These are phyloP conservation scores for Gambelia wislizenii DNA, from an alignment of 2,797 vertebrate genomes.

Conservation along the genomic window DNA sequence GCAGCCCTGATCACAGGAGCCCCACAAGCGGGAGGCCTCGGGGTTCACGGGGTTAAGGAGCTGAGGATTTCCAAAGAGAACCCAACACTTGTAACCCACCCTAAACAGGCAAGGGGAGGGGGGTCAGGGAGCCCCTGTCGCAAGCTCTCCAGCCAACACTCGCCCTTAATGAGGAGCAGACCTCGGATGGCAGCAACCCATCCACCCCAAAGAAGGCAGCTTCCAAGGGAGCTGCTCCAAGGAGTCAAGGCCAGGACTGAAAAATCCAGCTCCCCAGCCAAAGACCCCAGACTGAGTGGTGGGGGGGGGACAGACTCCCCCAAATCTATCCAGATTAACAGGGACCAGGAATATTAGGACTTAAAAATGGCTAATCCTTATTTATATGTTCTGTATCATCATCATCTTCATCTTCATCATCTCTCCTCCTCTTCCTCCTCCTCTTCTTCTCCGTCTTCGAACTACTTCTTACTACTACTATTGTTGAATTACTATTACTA, in stretches of 20 bases:
- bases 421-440: too few relatives aligned
- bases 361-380: too few relatives aligned
- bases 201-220: background rate
- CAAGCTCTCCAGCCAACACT: slow-evolving; percentile 30
- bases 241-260: too few relatives aligned
- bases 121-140: slow-evolving; percentile 36
- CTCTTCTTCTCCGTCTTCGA: too few relatives aligned
- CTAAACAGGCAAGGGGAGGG: slow-evolving; percentile 23
- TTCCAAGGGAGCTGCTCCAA: background rate
- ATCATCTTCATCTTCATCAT: too few relatives aligned
- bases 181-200: too few relatives aligned
- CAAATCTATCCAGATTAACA: background rate
- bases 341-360: background rate
- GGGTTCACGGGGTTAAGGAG: slow-evolving; percentile 55
- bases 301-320: background rate
- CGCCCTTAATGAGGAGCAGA: slow-evolving; percentile 42
- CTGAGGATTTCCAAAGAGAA: slow-evolving; percentile 28
- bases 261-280: too few relatives aligned
- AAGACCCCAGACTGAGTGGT: background rate
- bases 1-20: slow-evolving; percentile 29
- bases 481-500: too few relatives aligned
- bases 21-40: background rate
- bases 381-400: too few relatives aligned
- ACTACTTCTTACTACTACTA: too few relatives aligned
- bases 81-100: slow-evolving; percentile 21